Base-by-base conservation (phyloP, 2,113 vertebrate species). In the Neodontobutis hainanensis region DNA sequence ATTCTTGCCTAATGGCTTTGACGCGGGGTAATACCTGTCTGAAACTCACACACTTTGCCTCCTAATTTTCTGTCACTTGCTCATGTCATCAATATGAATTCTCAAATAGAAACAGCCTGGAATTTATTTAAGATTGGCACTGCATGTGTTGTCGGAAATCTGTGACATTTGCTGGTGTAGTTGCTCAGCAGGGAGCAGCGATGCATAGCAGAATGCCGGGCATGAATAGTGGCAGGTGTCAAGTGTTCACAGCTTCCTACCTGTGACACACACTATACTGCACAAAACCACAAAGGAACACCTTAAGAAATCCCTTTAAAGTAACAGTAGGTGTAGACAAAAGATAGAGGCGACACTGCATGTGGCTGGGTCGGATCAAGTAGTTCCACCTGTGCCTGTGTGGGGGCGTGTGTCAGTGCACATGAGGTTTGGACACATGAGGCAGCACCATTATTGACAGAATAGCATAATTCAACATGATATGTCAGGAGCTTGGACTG, bases 271-370 rank as follows among this genome's bases (percentile, higher is more conserved):
- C 38, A 6, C 51, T 6, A 52, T 57, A 32, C 19, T 68, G 64
- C 38, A 64, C 42, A 56, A 48, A 59, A 55, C 65, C 43, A 61
- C 70, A 82, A 44, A 69, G 78, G 48, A 36, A 50, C 70, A 15
- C 65, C 76, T 78, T 64, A 72, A 74, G 73, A 44, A 12, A 27
- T 47, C 64, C 61, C 73, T 79, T 80, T 80, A 65, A 71, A 83
- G 55, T 70, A 51, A 55, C 46, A 35, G 72, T 60, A 53, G 69
- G 47, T 32, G 75, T 65, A 73, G 32, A 66, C 67, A 62, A 73
- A 78, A 75, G 48, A 15, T 56, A 65, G 48, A 71, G 55, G 61
- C 50, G 66, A 73, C 73, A 47, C 75, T 73, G 82, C 80, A 82
- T 67, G 78, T 77, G 78, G 70, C 69, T 55, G 61, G 46, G 15